Evolutionary conservation across 2,888 invertebrate genomes (phyloP).

Genomic region (Ecliptopera silaceata): DNA sequence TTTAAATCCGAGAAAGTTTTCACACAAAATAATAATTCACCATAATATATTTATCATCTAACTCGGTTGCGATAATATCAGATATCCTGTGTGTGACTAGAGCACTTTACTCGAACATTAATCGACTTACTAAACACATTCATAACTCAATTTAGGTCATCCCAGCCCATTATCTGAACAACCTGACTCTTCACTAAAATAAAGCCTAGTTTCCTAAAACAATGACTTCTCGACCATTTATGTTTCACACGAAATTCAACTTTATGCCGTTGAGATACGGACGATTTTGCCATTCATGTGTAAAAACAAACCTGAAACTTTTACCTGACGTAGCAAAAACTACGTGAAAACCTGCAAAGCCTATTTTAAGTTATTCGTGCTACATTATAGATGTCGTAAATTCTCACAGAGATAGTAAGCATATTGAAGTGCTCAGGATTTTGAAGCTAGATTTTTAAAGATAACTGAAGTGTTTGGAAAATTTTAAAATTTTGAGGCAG

Average conservation of each 20-base stretch:
- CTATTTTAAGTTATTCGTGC: conserved; percentile 28
- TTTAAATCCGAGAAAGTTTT: no score
- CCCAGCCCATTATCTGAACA: conserved; percentile 25
- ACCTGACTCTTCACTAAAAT: conserved; percentile 28
- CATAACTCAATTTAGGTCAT: conserved; percentile 17
- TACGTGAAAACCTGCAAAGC: conserved; percentile 10
- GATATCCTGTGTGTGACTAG: no score
- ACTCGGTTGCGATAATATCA: no score
- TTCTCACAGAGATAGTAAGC: conserved; percentile 31
- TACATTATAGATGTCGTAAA: conserved; percentile 33
- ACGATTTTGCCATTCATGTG: background rate
- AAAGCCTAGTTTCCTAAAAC: background rate
- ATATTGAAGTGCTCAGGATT: conserved; percentile 3
- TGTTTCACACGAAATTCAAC: background rate
- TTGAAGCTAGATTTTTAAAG: background rate
- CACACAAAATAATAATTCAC: no score
- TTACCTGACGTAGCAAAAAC: conserved; percentile 13
- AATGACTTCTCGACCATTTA: background rate
- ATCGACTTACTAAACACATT: conserved; percentile 7
- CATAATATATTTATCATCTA: no score
- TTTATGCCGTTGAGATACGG: background rate
- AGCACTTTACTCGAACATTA: conserved; percentile 5
- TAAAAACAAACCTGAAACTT: conserved; percentile 15
- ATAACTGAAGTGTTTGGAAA: no score
- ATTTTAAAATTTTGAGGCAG: no score